Evolutionary conservation across 1,140 invertebrate genomes (phyloP).

Genomic region (Aphelenchoides besseyi): DNA sequence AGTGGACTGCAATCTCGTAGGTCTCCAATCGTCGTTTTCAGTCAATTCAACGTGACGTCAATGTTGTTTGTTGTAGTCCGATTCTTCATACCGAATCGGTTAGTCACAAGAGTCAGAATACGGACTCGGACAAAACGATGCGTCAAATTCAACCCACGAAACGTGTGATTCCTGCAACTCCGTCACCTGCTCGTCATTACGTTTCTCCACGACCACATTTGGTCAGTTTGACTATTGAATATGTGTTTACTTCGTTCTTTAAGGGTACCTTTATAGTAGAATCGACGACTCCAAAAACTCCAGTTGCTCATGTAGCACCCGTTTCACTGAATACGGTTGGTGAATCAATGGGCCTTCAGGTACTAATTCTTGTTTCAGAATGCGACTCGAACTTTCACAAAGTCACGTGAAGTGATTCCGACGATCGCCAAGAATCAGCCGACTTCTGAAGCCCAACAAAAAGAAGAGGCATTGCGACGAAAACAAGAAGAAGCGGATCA

Average conservation of each 20-base stretch:
- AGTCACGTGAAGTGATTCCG: not conserved
- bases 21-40: no score
- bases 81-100: no score
- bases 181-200: not conserved
- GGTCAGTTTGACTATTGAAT: no score
- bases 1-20: no score
- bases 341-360: no score
- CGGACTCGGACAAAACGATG: not conserved
- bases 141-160: not conserved
- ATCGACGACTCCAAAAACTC: not conserved
- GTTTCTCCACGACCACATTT: no score
- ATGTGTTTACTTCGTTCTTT: no score
- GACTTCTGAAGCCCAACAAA: not conserved
- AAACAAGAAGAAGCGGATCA: constrained; percentile 15
- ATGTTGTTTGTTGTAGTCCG: no score
- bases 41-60: no score
- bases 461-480: constrained; percentile 7
- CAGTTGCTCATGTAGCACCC: not conserved
- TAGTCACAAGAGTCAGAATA: no score
- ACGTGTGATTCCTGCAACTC: not conserved
- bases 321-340: not conserved
- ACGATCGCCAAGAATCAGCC: not conserved
- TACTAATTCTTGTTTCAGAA: no score
- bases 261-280: not conserved
- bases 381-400: not conserved